Evolutionary conservation across 2,888 invertebrate species (phyloP), one percentile per base, ranked within the genome.

Genomic region (Drosophila ezoana): DNA sequence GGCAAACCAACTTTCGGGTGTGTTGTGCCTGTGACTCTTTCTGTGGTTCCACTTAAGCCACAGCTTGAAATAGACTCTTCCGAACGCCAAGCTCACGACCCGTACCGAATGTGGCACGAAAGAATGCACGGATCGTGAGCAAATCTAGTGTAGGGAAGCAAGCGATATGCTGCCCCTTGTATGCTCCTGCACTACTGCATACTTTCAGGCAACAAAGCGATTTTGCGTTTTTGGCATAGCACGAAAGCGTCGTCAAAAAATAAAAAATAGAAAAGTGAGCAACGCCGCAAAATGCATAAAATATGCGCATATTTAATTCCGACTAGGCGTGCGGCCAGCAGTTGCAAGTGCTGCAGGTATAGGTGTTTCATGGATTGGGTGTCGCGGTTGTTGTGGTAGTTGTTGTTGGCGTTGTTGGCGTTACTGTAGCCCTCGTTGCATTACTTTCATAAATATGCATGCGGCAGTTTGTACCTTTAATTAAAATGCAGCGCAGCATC

Each of bases 381-480:
- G 53, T 60, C 53, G 56, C 53, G 40, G 47, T 37, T 66, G 14
- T 16, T 11, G 20, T 20, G 54, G 16, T 13, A 16, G 16, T 8
- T 59, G 8, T 13, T 52, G 40, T n/a, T 60, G 35, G 4, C 37
- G 41, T 33, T 28, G 13, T 20, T 62, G 44, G 33, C 44, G 51
- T 62, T 64, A 58, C 37, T 68, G 65, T 33, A 58, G 57, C 59
- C 32, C 41, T 47, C 61, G 71, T 79, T 71, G 76, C 76, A 79
- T 73, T 80, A 74, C 74, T 72, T 75, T 89, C 89, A 86, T 86
- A 89, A 86, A 86, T 86, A 86, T 86, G 89, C 85, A 86, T 89
- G 84, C 72, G 60, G 73, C 83, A 77, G 75, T 77, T 86, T 77
- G 76, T 76, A 63, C 69, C 72, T 85, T 84, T 85, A 85, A 88